Evolutionary conservation across 1,140 invertebrate genomes (phyloP), one percentile per base, ranked within the genome.

Genomic region (Penaeus vannamei): DNA sequence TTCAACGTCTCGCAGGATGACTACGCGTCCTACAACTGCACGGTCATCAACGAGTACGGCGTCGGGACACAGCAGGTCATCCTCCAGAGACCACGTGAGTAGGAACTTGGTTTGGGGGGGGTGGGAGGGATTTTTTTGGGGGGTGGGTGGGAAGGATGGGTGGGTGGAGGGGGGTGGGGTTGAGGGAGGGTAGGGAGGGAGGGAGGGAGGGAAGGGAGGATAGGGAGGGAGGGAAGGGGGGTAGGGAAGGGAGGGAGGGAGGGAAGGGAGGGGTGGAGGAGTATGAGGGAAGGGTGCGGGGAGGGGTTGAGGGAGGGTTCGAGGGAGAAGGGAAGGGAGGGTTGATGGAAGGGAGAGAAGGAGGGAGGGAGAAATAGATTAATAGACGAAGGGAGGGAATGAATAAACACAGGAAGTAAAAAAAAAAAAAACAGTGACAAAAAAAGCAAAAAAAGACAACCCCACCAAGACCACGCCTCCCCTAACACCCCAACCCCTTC

Each of bases 1-100:
- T 94, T 96, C 84, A 96, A 97, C 92, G 96, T 97, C 60, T 95
- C 96, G 92, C 95, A 96, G 61, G 95, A 95, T 86, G 97, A 99
- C 93, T 98, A 97, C 93, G 98, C 98, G 22, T 94, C 95, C 90
- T 99, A 98, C 94, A 98, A 98, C 93, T 99, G 98, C 93, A 97
- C 97, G 61, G 97, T 98, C 10, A 95, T 95, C 72, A 99, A 99
- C 93, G 95, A 96, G 85, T 98, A 97, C 92, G 98, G 98, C 29
- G 95, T 95, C 66, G 97, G 98, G 92, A 95, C 95, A 1, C 94
- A 96, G 90, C 95, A 97, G 92, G 98, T 99, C 86, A 95, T 95
- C 59, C 94, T 99, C 84, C 95, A 95, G 92, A 95, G 96, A 90
- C 97, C 97, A 94, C 96, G 98, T 98, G 95, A 97, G 96, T 95